Evolutionary conservation across 2,888 invertebrate species (phyloP), one percentile per base, ranked within the genome.

Genomic region (Cephonodes hylas): DNA sequence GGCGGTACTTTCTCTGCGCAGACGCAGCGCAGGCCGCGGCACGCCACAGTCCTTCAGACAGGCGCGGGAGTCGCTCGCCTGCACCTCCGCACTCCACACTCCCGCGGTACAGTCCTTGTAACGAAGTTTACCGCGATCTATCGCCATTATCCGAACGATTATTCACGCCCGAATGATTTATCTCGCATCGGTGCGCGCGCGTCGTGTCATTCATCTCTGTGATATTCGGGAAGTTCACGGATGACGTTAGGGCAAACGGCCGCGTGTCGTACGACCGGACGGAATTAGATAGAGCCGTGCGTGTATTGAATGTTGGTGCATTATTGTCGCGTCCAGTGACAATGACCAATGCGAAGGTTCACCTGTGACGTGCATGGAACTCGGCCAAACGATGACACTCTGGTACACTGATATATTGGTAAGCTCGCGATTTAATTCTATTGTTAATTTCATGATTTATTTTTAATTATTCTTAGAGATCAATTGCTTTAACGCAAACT

Each of bases 361-460:
- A 78, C 77, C 77, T 78, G 76, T 90, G 90, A 90, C 88, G 87
- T 79, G 74, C 70, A 79, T 91, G 92, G 91, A 89, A 78, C 72
- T 70, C 77, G 67, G 91, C 91, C 92, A 91, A 91, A 72, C 80
- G 79, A 92, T 92, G 92, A 92, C 92, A 81, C 88, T 92, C 72
- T 92, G 92, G 92, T 92, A 92, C 83, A 91, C 91, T 70, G 88
- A 92, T 79, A 81, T 91, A 86, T 78, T 91, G 92, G 92, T 92
- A 83, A 92, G 91, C 80, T 7, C 46, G 25, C 60, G 20, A 42
- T 59, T 57, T 42, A 62, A 59, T 53, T 59, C 22, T 42, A 34
- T 34, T 42, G 42, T 59, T 57, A 31, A 46, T 56, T 56, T 23
- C 27, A 44, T 45, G 57, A 42, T 42, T 58, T 22, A 20, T 23